Evolutionary conservation across 2,113 vertebrate genomes (phyloP).

Genomic region (Serinus canaria): DNA sequence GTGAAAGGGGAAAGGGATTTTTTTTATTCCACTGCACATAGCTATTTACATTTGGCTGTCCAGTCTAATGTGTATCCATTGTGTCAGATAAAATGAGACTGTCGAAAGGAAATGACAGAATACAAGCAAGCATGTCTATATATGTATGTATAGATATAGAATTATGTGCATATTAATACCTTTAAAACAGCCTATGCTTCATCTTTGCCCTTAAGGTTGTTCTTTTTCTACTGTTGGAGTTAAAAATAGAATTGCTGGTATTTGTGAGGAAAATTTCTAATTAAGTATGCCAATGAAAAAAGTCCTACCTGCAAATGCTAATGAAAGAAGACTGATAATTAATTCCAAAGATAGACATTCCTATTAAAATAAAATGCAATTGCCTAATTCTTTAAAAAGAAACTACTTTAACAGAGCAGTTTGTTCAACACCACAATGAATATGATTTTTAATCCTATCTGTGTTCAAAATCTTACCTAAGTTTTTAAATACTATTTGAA

Average conservation of each 20-base stretch:
- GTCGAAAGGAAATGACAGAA: background rate
- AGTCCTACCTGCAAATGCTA: background rate
- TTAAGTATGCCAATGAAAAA: background rate
- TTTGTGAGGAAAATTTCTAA: background rate
- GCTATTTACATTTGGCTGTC: background rate
- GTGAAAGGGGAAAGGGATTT: background rate
- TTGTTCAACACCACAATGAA: background rate
- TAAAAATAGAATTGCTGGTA: background rate
- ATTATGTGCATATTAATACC: background rate
- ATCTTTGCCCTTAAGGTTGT: background rate
- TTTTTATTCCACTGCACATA: background rate
- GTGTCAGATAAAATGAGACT: background rate
- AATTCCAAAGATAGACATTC: background rate
- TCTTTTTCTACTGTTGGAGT: background rate
- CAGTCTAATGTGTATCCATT: background rate
- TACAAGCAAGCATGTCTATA: background rate
- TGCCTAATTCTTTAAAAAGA: background rate
- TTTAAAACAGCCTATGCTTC: background rate
- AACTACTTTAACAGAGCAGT: background rate
- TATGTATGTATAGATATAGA: background rate
- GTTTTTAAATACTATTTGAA: background rate
- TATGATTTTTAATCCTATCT: background rate
- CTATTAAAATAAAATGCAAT: background rate
- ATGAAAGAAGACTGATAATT: background rate
- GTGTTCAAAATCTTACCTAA: background rate